Base-by-base conservation (phyloP, 2,888 invertebrate species). In the Lasioglossum vierecki region DNA sequence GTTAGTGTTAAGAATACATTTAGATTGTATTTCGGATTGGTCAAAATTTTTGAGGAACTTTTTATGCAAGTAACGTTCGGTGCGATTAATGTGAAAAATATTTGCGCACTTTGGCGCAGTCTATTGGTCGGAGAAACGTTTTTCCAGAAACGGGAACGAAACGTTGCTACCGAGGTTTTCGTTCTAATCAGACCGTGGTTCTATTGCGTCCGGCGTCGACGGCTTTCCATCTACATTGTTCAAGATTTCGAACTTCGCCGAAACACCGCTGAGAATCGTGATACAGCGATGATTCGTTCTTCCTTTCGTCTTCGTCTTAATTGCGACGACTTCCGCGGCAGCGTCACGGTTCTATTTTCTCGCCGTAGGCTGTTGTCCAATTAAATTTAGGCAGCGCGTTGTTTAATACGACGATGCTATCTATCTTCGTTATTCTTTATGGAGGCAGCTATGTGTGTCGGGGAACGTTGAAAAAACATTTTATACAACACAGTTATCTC, bases 111-210 rank as follows among this genome's bases (percentile, higher is more conserved):
- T 53, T n/a, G 9, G n/a, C 4, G 49, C 22, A 53, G 49, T 53
- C 49, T 22, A 22, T 53, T 53, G 8, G 22, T 30, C 5, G 4
- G 30, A 30, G 63, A 63, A 63, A 63, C 30, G 30, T 30, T 63
- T 30, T 63, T 15, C 63, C 63, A 63, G 63, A 63, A 63, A 63
- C 63, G 63, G 79, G 86, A 86, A 72, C 85, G 79, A 81, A 75
- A 84, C 78, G 85, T 30, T 39, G 82, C 77, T 76, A 74, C 87
- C 49, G 71, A 79, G 76, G 79, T 83, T 82, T 82, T 78, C 83
- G 82, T 86, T 84, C 82, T 83, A 89, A 89, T 89, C 89, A 88
- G 87, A 88, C 89, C 89, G 88, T 81, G 88, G 76, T 89, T 80
- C 78, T 84, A 84, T 77, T 66, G 63, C 73, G 79, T 30, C 57